phyloP scores from a whole-genome alignment of 2,113 vertebrate genomes.

The Coracopsis vasa region DNA sequence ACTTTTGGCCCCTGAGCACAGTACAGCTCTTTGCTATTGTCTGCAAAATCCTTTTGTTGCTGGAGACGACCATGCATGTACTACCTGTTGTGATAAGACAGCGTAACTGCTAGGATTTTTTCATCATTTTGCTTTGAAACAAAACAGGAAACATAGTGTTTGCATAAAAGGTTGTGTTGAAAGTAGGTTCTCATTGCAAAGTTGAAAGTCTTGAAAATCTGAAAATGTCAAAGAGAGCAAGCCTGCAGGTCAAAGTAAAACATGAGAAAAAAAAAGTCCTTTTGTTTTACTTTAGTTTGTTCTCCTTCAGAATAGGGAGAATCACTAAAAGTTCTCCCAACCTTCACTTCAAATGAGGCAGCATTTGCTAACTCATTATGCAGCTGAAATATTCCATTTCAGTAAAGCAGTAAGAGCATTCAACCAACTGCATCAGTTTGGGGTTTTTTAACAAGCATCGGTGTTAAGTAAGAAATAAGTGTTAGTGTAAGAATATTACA shows the following conservation, averaged over 20 bases:
- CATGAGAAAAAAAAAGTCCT: too few species aligned
- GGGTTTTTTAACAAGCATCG: neutral
- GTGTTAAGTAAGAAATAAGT: too few species aligned
- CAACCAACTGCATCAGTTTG: neutral
- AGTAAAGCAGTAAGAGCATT: neutral
- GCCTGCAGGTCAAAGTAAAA: neutral
- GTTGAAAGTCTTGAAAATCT: conserved; percentile 10
- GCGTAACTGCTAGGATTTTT: neutral
- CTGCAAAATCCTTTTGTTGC: neutral
- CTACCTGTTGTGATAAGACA: neutral
- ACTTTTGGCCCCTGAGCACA: neutral
- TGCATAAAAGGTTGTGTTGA: conserved; percentile 23
- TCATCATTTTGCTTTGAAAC: conserved; percentile 42
- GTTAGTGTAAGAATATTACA: too few species aligned
- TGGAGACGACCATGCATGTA: neutral
- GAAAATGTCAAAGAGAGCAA: neutral
- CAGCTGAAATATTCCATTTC: neutral
- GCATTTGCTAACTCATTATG: neutral
- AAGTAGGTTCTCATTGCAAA: conserved; percentile 6
- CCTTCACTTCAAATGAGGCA: neutral
- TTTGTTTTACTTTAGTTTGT: neutral
- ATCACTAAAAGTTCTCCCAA: neutral
- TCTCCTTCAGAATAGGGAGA: neutral
- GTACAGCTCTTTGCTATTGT: neutral
- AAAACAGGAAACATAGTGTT: conserved; percentile 53